These are phyloP conservation scores for Sardinella longiceps DNA, from an alignment of 2,797 vertebrate species.

Conservation along the genomic window DNA sequence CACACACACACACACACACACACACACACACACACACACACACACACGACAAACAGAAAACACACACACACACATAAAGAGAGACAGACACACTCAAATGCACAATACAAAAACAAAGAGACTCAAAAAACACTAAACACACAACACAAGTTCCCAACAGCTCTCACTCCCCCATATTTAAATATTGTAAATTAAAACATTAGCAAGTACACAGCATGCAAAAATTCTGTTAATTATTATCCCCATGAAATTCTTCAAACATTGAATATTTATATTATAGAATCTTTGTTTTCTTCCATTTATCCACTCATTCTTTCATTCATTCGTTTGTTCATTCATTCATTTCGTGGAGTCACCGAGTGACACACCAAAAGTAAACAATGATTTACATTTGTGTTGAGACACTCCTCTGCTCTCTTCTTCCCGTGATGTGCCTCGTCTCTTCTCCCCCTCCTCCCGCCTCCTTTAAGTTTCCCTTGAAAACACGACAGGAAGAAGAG, in stretches of 20 bases:
- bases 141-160: not conserved
- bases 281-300: not conserved
- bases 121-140: not conserved
- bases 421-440: not conserved
- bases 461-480: constrained; percentile 56
- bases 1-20: not conserved
- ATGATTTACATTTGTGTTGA: not conserved
- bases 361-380: constrained; percentile 1
- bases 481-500: constrained; percentile 23
- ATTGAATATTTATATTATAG: too few species aligned
- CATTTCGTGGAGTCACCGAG: constrained; percentile 47
- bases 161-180: too few species aligned
- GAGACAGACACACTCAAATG: not conserved
- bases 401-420: not conserved
- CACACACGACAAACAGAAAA: not conserved
- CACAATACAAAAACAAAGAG: not conserved
- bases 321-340: not conserved
- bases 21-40: not conserved
- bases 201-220: too few species aligned
- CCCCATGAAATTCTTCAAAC: not conserved
- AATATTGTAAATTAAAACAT: too few species aligned
- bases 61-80: not conserved
- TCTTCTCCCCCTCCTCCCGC: constrained; percentile 32
- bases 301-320: not conserved
- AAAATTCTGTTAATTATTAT: not conserved